Evolutionary conservation across 2,888 invertebrate genomes (phyloP), one percentile per base, ranked within the genome.

Genomic region (Melieria crassipennis): DNA sequence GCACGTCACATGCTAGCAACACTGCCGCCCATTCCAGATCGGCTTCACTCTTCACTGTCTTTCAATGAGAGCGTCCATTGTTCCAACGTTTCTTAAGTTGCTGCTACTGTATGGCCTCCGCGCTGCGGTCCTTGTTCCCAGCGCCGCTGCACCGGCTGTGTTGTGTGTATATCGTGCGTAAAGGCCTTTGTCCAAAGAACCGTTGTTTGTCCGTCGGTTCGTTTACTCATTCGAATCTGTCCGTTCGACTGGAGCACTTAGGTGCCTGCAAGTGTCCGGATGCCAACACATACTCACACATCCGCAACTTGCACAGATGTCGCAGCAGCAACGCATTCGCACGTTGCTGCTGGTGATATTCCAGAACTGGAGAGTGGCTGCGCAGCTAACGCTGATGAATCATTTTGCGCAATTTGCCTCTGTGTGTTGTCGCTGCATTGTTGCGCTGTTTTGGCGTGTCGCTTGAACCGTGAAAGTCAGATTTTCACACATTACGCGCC

Each of bases 351-450:
- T 50, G 50, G 9, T 50, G 30, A 13, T 45, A 7, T 43, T 62
- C 7, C 13, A 10, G 50, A 50, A 2, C 7, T 56, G 43, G 47
- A 13, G 52, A 55, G 55, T 42, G 62, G 48, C 65, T 57, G 65
- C 5, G 9, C 64, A 16, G 52, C 71, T 73, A 69, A 72, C 16
- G 30, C 30, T 58, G 70, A 62, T 65, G 72, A 67, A 74, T 76
- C 69, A 73, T 65, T 72, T 73, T 73, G 68, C 75, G 61, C 73
- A 73, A 69, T 72, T 73, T 70, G 60, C 61, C 69, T 69, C 65
- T 69, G 64, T 65, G 69, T 71, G 64, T 75, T 73, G 70, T 66
- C 52, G 58, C 43, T 70, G 42, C 16, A 57, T 30, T 30, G 30
- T 30, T 30, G 55, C 56, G 56, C 47, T 58, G 43, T 66, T 66